Evolutionary conservation across 2,797 vertebrate genomes (phyloP).

Genomic region (Pantherophis alleghaniensis): DNA sequence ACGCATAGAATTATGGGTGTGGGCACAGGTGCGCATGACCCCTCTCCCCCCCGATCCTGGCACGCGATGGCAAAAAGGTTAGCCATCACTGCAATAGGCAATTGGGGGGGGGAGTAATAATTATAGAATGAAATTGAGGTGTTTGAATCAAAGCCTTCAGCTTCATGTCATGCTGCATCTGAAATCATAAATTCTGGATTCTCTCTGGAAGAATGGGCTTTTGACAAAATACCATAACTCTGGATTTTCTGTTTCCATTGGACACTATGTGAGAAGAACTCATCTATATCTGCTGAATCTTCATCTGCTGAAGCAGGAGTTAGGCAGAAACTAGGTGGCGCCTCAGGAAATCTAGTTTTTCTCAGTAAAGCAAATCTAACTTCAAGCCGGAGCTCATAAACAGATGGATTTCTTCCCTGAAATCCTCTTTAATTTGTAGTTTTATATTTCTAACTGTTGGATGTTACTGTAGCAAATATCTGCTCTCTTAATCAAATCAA

Average conservation of each 20-base stretch:
- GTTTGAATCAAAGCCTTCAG: neutral
- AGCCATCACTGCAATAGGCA: neutral
- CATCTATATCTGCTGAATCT: neutral
- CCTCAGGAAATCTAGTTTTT: neutral
- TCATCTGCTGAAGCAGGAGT: neutral
- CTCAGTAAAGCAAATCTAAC: neutral
- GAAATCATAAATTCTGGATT: neutral
- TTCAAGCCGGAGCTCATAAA: neutral
- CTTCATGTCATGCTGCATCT: neutral
- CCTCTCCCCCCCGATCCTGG: no score
- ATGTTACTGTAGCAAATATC: neutral
- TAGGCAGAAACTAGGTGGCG: neutral
- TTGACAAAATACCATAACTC: neutral
- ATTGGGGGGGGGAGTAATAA: neutral
- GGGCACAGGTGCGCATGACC: no score
- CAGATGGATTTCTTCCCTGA: neutral
- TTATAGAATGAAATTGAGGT: neutral
- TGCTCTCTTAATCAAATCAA: neutral
- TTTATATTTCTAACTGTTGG: neutral
- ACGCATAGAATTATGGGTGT: no score
- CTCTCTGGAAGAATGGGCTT: neutral
- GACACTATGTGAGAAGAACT: neutral
- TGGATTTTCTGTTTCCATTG: neutral
- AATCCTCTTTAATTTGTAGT: neutral
- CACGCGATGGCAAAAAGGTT: no score